Base-by-base conservation (phyloP, 92 coral and sea anemone species). In the Phenganax marumi region DNA sequence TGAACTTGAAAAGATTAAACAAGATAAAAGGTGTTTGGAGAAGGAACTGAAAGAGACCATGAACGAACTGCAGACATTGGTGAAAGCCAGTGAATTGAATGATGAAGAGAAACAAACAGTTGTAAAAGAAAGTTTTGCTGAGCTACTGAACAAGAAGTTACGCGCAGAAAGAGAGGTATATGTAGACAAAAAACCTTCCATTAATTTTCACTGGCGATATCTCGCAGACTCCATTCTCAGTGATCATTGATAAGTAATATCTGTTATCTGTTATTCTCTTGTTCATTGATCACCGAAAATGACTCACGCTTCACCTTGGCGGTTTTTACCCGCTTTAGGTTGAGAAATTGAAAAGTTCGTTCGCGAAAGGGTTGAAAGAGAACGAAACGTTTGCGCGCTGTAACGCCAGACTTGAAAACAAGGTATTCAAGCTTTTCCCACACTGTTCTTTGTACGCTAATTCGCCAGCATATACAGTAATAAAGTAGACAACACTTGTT, bases 381-480 rank as follows among this genome's bases (percentile, higher is more conserved):
- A 88, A 89, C 50, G 91, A 95, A 63, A 92, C 85, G 58, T 85
- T 92, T 80, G 71, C 91, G 17, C 96, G 92, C 77, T 88, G 89
- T 82, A 84, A 90, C 65, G 71, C 74, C 46, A 81, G 85, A 82
- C 66, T 87, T n/a, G 92, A 87, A 24, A 84, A 81, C 65, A 92
- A 95, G 97, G 98, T 95, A 68, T 24, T 66, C 6, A 10, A 16
- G 49, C 17, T 78, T 24, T 10, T 52, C 11, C 6, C 3, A 18
- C 12, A 21, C 25, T 16, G 12, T 19, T 25, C 43, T 26, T 25
- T 7, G 26, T 1, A 7, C 14, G 50, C n/a, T 25, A 9, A 26
- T 16, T 0, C 14, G 10, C 47, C 21, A 16, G 13, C 7, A 22
- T 8, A 68, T 17, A 23, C 17, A 9, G 50, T 16, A 46, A 18